A percentile compares a stretch with the other conserved stretches of the same genome.
Conservation (phyloP, 2,797 vertebrate genomes). For the Lindbergichthys nudifrons region DNA sequence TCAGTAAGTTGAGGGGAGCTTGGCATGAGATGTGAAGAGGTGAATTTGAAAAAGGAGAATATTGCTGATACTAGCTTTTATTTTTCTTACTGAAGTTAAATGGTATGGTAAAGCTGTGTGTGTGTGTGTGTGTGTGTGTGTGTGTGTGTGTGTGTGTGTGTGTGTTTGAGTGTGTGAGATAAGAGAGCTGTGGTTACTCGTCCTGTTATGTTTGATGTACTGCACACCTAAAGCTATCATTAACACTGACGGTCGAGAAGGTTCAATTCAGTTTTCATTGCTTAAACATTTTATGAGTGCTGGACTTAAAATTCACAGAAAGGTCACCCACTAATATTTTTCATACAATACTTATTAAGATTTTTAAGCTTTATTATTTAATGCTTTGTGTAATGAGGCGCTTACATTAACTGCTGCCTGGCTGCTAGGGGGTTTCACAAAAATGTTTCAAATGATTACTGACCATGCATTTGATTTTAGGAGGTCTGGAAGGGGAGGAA, state of each 20-base stretch:
- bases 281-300: conserved; percentile 66
- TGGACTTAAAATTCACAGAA: conserved; percentile 60
- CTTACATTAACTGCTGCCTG: conserved; percentile 54
- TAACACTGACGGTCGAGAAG: conserved; percentile 51
- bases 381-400: conserved; percentile 57
- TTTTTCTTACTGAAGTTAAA: conserved; percentile 21
- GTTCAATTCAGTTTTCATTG: conserved; percentile 60
- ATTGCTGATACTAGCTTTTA: neutral
- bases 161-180: conserved; percentile 14
- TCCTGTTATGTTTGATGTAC: conserved; percentile 53
- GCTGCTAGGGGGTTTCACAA: conserved; percentile 34
- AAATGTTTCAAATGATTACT: conserved; percentile 52
- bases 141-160: too few relatives aligned
- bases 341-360: conserved; percentile 56
- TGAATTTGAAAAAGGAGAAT: neutral
- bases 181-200: conserved; percentile 23
- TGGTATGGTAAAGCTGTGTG: conserved; percentile 9
- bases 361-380: conserved; percentile 58
- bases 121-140: conserved; percentile 3
- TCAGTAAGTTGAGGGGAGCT: neutral
- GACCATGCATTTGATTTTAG: conserved; percentile 47
- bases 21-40: conserved; percentile 9
- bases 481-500: conserved; percentile 10
- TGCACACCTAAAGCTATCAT: conserved; percentile 64
- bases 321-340: conserved; percentile 65